Evolutionary conservation across 1,140 invertebrate species (phyloP).

Genomic region (Cherax destructor): DNA sequence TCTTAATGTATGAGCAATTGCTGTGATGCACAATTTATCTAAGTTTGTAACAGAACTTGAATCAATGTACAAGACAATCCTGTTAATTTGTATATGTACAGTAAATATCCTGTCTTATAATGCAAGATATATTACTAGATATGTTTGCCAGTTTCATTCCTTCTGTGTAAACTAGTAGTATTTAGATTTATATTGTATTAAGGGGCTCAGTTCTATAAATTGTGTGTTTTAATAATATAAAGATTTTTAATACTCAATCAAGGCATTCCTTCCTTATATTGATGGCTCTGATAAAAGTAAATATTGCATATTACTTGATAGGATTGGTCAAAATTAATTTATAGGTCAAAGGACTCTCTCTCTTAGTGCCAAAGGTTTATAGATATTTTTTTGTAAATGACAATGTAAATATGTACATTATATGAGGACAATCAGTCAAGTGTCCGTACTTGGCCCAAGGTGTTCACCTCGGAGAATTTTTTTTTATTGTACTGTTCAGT

Average conservation of each 20-base stretch:
- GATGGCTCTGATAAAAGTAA: neutral
- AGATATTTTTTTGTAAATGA: slow-evolving; percentile 36
- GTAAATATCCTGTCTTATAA: neutral
- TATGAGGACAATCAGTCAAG: slow-evolving; percentile 16
- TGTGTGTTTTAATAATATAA: neutral
- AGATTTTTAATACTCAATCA: neutral
- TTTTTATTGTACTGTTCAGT: slow-evolving; percentile 60
- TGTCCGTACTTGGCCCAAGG: slow-evolving; percentile 28
- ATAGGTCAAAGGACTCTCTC: slow-evolving; percentile 17
- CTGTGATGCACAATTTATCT: neutral
- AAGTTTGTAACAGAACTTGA: neutral
- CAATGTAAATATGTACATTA: slow-evolving; percentile 66
- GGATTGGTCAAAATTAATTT: neutral
- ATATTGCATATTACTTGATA: neutral
- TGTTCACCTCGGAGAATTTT: slow-evolving; percentile 19
- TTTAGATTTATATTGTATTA: neutral
- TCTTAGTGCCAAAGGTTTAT: slow-evolving; percentile 63
- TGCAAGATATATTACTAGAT: neutral
- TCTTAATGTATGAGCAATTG: neutral
- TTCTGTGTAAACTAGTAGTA: neutral
- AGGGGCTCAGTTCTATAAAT: neutral
- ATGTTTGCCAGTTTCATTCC: slow-evolving; percentile 11
- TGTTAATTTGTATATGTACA: slow-evolving; percentile 2
- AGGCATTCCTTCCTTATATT: slow-evolving; percentile 25
- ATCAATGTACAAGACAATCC: neutral